Base-by-base conservation (phyloP, 2,113 vertebrate genomes). In the Hemichromis elongatus region DNA sequence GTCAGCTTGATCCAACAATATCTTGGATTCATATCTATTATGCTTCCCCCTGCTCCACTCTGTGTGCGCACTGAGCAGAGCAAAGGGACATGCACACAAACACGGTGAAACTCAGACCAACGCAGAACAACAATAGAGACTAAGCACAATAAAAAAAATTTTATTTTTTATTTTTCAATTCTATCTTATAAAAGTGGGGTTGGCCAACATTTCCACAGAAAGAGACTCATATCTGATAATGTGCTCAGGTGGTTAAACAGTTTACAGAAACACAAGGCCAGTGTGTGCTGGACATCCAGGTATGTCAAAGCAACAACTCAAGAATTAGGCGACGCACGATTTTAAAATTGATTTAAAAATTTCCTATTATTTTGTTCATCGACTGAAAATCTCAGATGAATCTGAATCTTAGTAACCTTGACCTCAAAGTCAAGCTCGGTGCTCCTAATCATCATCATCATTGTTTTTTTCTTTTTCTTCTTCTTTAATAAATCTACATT, bases 1-100 rank as follows among this genome's bases (percentile, higher is more conserved):
- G 56, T 59, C 26, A 59, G 5, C 56, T 59, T 9, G 0, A 9
- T 0, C 0, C 0, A 59, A 59, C 7, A 59, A 14, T 30, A 59
- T 9, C 26, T 18, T 59, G 56, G 0, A 28, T 57, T 57, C 26
- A 57, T 24, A 30, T 5, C 14, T 28, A 26, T 57, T 57, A 26
- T 57, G 56, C 56, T 57, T 57, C 14, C 8, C 14, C 9, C 13
- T 57, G 56, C 53, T 55, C n/a, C 53, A 55, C 53, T 54, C 1
- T 24, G 1, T 55, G 21, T 24, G 53, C 53, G 24, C n/a, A 54
- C n/a, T 54, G n/a, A 54, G 0, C 10, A 6, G 53, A 54, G n/a
- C 26, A 57, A n/a, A 24, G 55, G 55, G 18, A 0, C 55, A 30
- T 16, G 26, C 55, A 57, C 55, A 18, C 13, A 30, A 57, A 30